Evolutionary conservation across 1,140 invertebrate species (phyloP).

Genomic region (Brachionus paranguensis): DNA sequence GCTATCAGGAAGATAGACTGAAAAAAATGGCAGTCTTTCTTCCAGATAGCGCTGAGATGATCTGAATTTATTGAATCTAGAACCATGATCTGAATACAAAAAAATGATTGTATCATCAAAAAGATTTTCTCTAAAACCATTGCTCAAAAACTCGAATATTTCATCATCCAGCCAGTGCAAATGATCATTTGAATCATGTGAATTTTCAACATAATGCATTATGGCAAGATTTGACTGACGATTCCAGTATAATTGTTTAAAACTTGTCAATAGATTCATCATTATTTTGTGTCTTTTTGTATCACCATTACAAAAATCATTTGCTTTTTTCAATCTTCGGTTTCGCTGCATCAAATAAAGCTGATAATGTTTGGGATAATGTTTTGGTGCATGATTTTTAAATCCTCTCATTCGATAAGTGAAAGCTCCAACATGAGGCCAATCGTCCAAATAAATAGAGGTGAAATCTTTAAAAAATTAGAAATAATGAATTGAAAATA

Average conservation of each 20-base stretch:
- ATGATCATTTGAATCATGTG: background rate
- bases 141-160: background rate
- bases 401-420: conserved; percentile 85
- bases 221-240: background rate
- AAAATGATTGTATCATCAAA: conserved; percentile 46
- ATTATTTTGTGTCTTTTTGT: background rate
- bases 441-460: conserved; percentile 77
- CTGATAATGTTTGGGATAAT: conserved; percentile 79
- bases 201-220: background rate
- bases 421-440: conserved; percentile 75
- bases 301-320: background rate
- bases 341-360: conserved; percentile 45
- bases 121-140: background rate
- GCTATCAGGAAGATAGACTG: background rate
- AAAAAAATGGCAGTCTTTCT: conserved; percentile 30
- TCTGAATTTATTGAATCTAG: conserved; percentile 42
- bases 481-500: background rate
- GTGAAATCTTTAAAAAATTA: conserved; percentile 60
- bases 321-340: background rate
- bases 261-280: background rate
- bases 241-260: background rate
- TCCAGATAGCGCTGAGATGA: conserved; percentile 2
- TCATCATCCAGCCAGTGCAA: background rate
- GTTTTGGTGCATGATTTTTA: conserved; percentile 72
- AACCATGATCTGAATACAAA: conserved; percentile 47